These are phyloP conservation scores for Lasioglossum morio DNA, from an alignment of 2,888 invertebrate genomes.

Conservation along the genomic window DNA sequence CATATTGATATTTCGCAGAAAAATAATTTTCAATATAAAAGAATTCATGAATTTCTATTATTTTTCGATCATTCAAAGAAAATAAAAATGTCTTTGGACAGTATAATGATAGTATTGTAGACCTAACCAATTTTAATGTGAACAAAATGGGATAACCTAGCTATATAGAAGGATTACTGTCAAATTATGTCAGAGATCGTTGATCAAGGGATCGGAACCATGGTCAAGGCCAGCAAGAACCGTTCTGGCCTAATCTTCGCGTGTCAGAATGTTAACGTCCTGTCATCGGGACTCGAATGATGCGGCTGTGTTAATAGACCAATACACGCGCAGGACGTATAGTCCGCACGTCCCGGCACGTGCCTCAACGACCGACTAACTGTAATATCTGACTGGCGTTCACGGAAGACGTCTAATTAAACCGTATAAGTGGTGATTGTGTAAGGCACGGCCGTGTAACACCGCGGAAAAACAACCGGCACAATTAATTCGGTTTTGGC, in stretches of 20 bases:
- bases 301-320: slow-evolving; percentile 31
- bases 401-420: slow-evolving; percentile 60
- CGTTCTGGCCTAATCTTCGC: slow-evolving; percentile 3
- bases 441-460: slow-evolving; percentile 23
- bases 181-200: neutral
- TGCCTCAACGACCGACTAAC: slow-evolving; percentile 65
- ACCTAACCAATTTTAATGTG: too few relatives aligned
- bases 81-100: too few relatives aligned
- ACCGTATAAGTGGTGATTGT: slow-evolving; percentile 38
- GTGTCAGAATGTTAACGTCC: slow-evolving; percentile 6
- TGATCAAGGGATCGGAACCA: neutral
- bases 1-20: too few relatives aligned
- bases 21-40: too few relatives aligned
- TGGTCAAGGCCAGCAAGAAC: slow-evolving; percentile 22
- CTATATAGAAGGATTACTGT: too few relatives aligned
- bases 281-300: slow-evolving; percentile 23
- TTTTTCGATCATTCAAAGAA: too few relatives aligned
- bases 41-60: too few relatives aligned
- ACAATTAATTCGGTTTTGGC: slow-evolving; percentile 33
- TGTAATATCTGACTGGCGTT: slow-evolving; percentile 59
- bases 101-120: too few relatives aligned
- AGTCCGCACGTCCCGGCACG: slow-evolving; percentile 50
- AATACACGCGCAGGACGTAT: slow-evolving; percentile 9
- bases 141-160: neutral
- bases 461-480: slow-evolving; percentile 27